These are phyloP conservation scores for Hyperoplus lanceolatus DNA, from an alignment of 2,797 vertebrate genomes.

Conservation along the genomic window DNA sequence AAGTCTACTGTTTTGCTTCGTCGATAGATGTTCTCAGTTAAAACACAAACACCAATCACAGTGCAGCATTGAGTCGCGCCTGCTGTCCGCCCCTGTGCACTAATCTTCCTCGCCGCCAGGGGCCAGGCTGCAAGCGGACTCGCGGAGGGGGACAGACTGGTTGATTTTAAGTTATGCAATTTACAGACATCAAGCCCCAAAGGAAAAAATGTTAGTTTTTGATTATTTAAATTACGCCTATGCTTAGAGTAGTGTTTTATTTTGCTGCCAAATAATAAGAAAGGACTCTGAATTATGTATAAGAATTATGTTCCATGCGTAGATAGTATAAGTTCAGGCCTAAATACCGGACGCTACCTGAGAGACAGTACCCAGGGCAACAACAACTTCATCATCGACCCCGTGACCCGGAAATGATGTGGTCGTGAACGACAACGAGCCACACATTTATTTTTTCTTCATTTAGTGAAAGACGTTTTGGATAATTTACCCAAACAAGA, in stretches of 20 bases:
- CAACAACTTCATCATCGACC: rapidly evolving
- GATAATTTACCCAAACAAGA: not conserved
- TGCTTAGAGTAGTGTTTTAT: rapidly evolving
- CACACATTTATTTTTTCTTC: not conserved
- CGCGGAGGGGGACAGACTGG: too few relatives aligned
- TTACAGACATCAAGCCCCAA: not conserved
- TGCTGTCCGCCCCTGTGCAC: not conserved
- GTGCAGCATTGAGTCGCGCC: constrained; percentile 36
- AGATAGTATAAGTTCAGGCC: too few relatives aligned
- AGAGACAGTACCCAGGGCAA: not conserved
- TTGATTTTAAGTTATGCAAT: not conserved
- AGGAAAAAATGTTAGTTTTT: not conserved
- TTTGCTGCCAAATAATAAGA: not conserved
- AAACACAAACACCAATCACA: constrained; percentile 54
- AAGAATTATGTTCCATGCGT: too few relatives aligned
- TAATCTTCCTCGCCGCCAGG: constrained; percentile 35
- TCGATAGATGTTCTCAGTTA: not conserved
- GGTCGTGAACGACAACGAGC: not conserved
- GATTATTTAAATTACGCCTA: rapidly evolving
- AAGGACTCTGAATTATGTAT: not conserved
- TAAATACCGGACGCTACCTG: not conserved
- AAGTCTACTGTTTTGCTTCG: not conserved
- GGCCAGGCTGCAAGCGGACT: not conserved
- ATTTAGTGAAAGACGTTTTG: not conserved
- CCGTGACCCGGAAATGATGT: constrained; percentile 57